Percentiles rank a stretch among this genome's conserved stretches.
Evolutionary conservation across 1,140 invertebrate species (phyloP).

Genomic region (Apocrypta bakeri): DNA sequence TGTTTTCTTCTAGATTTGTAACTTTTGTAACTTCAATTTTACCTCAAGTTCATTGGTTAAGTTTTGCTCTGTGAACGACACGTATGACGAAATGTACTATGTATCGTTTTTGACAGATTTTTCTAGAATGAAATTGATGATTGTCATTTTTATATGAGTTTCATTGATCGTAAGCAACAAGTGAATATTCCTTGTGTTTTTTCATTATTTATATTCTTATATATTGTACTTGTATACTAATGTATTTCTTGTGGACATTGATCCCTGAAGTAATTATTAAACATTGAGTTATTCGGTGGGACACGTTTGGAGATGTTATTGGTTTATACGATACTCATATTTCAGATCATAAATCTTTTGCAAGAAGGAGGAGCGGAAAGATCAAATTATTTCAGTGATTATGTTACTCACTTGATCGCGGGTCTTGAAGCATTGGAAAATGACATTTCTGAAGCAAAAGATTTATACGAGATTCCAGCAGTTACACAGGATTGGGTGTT

Average conservation of each 20-base stretch:
- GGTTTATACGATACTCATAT: slow-evolving; percentile 4
- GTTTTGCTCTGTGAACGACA: background rate
- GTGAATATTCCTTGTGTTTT: background rate
- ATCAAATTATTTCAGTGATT: slow-evolving; percentile 89
- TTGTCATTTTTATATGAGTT: background rate
- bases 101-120: background rate
- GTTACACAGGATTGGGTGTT: slow-evolving; percentile 90
- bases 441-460: slow-evolving; percentile 88
- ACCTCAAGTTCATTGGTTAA: background rate
- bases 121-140: too few relatives aligned
- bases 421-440: slow-evolving; percentile 86
- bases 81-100: background rate
- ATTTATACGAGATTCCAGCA: slow-evolving; percentile 93
- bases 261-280: too few relatives aligned
- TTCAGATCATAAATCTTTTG: slow-evolving; percentile 85
- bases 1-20: background rate
- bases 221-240: too few relatives aligned
- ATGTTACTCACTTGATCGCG: slow-evolving; percentile 91
- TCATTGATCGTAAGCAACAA: background rate
- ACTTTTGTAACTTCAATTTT: background rate
- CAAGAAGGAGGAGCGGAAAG: slow-evolving; percentile 88
- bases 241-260: too few relatives aligned
- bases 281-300: background rate
- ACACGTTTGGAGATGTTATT: background rate
- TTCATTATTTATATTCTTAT: background rate